Base-by-base conservation (phyloP, 2,888 invertebrate genomes). In the Iselma pallidipennis region DNA sequence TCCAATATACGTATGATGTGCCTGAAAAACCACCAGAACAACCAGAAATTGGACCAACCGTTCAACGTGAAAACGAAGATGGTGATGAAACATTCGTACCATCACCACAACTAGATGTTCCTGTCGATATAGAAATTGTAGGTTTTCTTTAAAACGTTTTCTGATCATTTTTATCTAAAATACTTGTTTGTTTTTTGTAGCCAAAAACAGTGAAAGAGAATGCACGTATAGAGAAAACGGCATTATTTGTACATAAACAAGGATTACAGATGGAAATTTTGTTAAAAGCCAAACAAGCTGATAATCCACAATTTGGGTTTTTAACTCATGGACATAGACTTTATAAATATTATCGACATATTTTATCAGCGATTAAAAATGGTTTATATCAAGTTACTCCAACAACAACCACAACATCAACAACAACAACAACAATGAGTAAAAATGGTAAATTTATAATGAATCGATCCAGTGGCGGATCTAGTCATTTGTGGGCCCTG, bases 181-280 rank as follows among this genome's bases (percentile, higher is more conserved):
- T 14, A 33, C 1, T 12, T 42, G 52, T 31, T 55, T 42, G 66
- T 69, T 68, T 66, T 73, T 80, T 78, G 42, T 82, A 96, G 95
- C 97, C 97, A 0, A 89, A 90, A 67, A 91, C 91, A 4, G 86
- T 90, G 74, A 97, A 96, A 80, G 88, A 92, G 73, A 94, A 96
- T 80, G 92, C 94, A 12, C 93, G 98, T 65, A 96, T 99, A 74
- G 96, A 97, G 77, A 96, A 96, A 82, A 99, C 95, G 0, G 94
- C 95, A 0, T 84, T 89, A 71, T 95, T 95, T 81, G 93, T 95
- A 71, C 90, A 90, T 71, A 86, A 88, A 52, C 96, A 98, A 78
- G 98, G 98, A 0, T 87, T 91, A 6, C 99, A 99, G 83, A 98
- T 99, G 98, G 99, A 99, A 84, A 97, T 99, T 70, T 86, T 99